Evolutionary conservation across 2,113 vertebrate genomes (phyloP), one percentile per base, ranked within the genome.

Genomic region (Alexandromys fortis): DNA sequence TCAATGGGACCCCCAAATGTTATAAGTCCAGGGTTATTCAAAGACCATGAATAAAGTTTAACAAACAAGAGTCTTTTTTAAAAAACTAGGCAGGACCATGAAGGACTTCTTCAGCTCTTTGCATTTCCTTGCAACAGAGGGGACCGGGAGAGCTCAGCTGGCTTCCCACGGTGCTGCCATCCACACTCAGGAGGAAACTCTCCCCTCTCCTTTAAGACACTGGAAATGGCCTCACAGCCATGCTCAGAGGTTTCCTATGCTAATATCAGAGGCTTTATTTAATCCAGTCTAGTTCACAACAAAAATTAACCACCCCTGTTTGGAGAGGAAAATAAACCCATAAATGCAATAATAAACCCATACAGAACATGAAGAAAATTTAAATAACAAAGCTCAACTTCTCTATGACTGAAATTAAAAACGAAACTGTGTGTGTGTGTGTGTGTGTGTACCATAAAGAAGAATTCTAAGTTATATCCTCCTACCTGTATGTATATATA

Each of bases 311-410:
- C 22, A 63, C 21, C 6, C 19, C 5, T 63, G 26, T 42, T 61
- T 26, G 14, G 26, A 76, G 87, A 55, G 75, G 19, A 94, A 92
- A 87, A 55, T 26, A 70, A 63, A 79, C 55, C 4, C 73, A 38
- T 68, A 47, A 55, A n/a, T 52, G 45, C 86, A 94, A 52, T 52
- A 52, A 52, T 52, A 52, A 33, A 85, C 75, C 0, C 49, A 3
- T 42, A 38, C 9, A 79, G 47, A 70, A 19, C 86, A 70, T 73
- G 17, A 22, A 86, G 68, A 65, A 16, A 79, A 67, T 68, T 86
- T 94, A 83, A 14, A 58, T 33, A 96, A 73, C 10, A 47, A 96
- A 92, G 47, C 28, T 76, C 13, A 91, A 28, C 35, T 82, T 72
- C 11, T 81, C 26, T 68, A 26, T 88, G 47, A 33, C 47, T 55